A percentile compares a stretch with the other conserved stretches of the same genome.
Conservation (phyloP, 2,888 invertebrate species). For the Scrobipalpa costella region DNA sequence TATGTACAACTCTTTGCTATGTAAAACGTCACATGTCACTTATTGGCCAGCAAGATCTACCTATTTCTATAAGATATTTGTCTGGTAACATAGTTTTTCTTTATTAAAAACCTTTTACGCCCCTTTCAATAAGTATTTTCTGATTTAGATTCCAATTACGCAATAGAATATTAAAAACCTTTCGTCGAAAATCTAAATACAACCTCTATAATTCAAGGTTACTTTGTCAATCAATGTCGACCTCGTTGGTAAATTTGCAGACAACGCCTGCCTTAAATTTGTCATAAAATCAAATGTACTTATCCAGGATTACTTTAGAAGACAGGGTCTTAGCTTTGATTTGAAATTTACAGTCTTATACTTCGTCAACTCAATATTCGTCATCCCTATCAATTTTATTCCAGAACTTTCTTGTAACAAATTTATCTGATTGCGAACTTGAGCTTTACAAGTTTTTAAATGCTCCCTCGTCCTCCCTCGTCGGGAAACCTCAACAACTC, state of each 20-base stretch:
- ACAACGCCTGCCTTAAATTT: not conserved
- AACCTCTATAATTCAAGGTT: not conserved
- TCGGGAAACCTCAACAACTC: slow-evolving; percentile 36
- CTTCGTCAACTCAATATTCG: slow-evolving; percentile 25
- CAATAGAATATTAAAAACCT: too few species aligned
- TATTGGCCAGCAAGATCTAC: too few species aligned
- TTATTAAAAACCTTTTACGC: too few species aligned
- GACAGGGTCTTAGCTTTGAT: slow-evolving; percentile 26
- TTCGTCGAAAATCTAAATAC: too few species aligned
- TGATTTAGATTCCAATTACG: too few species aligned
- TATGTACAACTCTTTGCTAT: too few species aligned
- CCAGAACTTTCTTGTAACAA: slow-evolving; percentile 49
- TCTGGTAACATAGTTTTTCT: too few species aligned
- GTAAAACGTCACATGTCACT: too few species aligned
- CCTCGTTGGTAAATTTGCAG: not conserved
- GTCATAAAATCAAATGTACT: slow-evolving; percentile 9
- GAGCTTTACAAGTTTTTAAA: slow-evolving; percentile 56
- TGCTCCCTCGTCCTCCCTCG: slow-evolving; percentile 45
- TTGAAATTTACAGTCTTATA: slow-evolving; percentile 9
- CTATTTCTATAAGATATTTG: too few species aligned
- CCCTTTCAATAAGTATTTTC: too few species aligned
- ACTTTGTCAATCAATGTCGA: not conserved
- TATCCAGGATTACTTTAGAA: slow-evolving; percentile 29
- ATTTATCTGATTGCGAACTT: slow-evolving; percentile 59
- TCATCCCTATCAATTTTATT: slow-evolving; percentile 55